A percentile compares a stretch with the other conserved stretches of the same genome.
Conservation (phyloP, 2,888 invertebrate genomes). For the Gerosis bhagava region DNA sequence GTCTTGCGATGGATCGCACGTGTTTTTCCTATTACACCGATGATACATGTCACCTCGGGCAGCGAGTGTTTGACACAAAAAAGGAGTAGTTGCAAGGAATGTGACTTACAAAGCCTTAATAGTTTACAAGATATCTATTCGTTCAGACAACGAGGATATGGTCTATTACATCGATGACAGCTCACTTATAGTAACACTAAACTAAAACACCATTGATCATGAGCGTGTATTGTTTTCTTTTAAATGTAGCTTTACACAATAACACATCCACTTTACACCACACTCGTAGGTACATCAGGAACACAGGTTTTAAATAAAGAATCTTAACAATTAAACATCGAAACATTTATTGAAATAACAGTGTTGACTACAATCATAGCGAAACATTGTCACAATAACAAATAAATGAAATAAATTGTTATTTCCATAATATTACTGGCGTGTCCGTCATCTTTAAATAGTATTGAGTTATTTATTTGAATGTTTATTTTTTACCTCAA, state of each 20-base stretch:
- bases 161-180: slow-evolving; percentile 31
- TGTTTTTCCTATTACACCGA: no score
- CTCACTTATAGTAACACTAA: slow-evolving; percentile 32
- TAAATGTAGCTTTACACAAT: slow-evolving; percentile 28
- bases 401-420: slow-evolving; percentile 23
- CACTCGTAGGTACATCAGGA: slow-evolving; percentile 41
- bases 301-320: slow-evolving; percentile 43
- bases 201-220: slow-evolving; percentile 36
- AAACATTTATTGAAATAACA: slow-evolving; percentile 38
- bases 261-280: slow-evolving; percentile 26
- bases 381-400: slow-evolving; percentile 23
- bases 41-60: no score
- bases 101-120: no score
- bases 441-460: slow-evolving; percentile 18
- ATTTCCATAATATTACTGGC: slow-evolving; percentile 13
- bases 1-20: no score
- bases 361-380: slow-evolving; percentile 45
- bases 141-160: slow-evolving; percentile 31
- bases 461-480: no score
- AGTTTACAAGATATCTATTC: no score
- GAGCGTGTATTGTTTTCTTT: slow-evolving; percentile 25
- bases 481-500: no score
- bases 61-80: no score
- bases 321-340: slow-evolving; percentile 39
- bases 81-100: no score